Base-by-base conservation (phyloP, 2,797 vertebrate genomes). In the Eptatretus atami region DNA sequence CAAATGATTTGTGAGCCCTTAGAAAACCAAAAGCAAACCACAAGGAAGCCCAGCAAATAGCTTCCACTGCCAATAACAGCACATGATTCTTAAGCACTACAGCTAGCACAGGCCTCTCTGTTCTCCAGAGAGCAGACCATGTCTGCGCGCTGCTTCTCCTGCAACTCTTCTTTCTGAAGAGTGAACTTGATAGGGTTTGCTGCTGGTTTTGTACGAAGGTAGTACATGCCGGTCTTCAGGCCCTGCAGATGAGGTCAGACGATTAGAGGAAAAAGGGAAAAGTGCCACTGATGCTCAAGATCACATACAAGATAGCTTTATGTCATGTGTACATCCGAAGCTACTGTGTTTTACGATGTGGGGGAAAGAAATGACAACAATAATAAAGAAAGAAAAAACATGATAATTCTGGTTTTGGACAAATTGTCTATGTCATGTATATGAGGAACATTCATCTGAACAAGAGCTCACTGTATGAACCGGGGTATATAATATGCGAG, bases 141-240 rank as follows among this genome's bases (percentile, higher is more conserved):
- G 68, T 85, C 86, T 0, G 86, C 92, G 3, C 74, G 82, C 71
- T 96, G 95, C 10, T 75, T 73, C 69, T 90, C 86, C 66, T 82
- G 78, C 66, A 95, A 78, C 64, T 84, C 88, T 76, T 98, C 86
- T 68, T 96, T 98, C 77, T 98, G 83, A 19, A 98, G 73, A 52
- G 92, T 98, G 74, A 98, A 96, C 75, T 96, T 86, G 76, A 98
- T 98, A 54, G 92, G 92, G 71, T 84, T 92, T 3, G 92, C 92
- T 0, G 92, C 92, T 0, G 92, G 87, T 68, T 87, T 87, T 1
- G 90, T 96, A 67, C 92, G 73, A 64, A 98, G 77, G 54, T 98
- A 98, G 72, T 98, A 98, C 92, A 98, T 98, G 1, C 92, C 92
- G 0, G 92, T 98, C 77, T 98, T 98, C 65, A 98, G 75, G 14